These are phyloP conservation scores for Enteromius thamalakanensis DNA, from an alignment of 2,797 vertebrate genomes.

Conservation along the genomic window DNA sequence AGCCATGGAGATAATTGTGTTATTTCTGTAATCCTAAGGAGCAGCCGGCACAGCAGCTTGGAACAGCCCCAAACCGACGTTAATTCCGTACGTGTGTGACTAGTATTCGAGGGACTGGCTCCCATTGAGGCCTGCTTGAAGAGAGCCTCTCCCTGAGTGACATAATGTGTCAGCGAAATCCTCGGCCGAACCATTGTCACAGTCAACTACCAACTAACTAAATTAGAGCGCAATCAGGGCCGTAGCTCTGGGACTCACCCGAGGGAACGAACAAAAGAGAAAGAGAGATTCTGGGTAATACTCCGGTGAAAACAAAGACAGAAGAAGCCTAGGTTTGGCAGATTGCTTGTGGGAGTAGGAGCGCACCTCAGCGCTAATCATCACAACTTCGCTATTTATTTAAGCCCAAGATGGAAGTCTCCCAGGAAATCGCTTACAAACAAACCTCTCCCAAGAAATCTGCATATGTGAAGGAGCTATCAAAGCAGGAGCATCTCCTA, in stretches of 20 bases:
- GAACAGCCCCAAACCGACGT: slow-evolving; percentile 59
- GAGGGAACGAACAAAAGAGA: not conserved
- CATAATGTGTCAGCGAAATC: slow-evolving; percentile 49
- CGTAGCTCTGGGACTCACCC: slow-evolving; percentile 22
- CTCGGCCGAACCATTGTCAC: slow-evolving; percentile 49
- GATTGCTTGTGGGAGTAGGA: slow-evolving; percentile 66
- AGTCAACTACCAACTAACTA: slow-evolving; percentile 48
- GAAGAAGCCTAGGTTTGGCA: slow-evolving; percentile 50
- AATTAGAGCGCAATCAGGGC: slow-evolving; percentile 44
- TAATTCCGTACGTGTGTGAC: slow-evolving; percentile 51
- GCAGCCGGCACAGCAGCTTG: slow-evolving; percentile 57
- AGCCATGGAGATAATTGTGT: slow-evolving; percentile 68
- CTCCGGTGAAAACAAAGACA: slow-evolving; percentile 52
- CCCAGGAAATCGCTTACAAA: slow-evolving; percentile 80
- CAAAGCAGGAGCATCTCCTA: slow-evolving; percentile 79
- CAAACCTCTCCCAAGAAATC: slow-evolving; percentile 74
- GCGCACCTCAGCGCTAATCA: slow-evolving; percentile 74
- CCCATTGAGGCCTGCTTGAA: slow-evolving; percentile 49
- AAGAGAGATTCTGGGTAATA: slow-evolving; percentile 21
- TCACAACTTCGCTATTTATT: slow-evolving; percentile 74
- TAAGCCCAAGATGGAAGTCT: slow-evolving; percentile 79
- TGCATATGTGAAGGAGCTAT: slow-evolving; percentile 85
- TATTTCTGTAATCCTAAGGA: slow-evolving; percentile 64
- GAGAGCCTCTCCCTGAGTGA: slow-evolving; percentile 44
- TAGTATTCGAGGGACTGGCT: slow-evolving; percentile 59